These are phyloP conservation scores for Megaceryle maxima DNA, from an alignment of 2,113 vertebrate genomes.

Conservation along the genomic window DNA sequence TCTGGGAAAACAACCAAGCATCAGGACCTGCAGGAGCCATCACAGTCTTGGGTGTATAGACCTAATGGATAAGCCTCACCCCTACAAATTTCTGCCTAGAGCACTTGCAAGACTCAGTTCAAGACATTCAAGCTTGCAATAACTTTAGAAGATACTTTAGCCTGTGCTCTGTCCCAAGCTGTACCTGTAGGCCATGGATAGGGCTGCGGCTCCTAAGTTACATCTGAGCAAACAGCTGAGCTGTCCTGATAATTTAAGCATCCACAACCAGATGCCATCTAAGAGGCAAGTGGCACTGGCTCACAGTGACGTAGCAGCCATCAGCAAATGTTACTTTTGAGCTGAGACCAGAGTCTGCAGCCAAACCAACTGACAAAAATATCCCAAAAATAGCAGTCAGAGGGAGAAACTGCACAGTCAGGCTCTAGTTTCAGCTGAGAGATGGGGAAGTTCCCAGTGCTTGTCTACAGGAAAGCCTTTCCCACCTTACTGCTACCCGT, in stretches of 20 bases:
- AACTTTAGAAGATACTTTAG: neutral
- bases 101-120: neutral
- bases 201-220: neutral
- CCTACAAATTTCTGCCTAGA: neutral
- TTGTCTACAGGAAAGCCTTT: neutral
- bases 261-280: neutral
- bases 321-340: neutral
- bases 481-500: accelerated
- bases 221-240: neutral
- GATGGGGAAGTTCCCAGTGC: neutral
- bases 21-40: neutral
- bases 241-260: neutral
- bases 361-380: neutral
- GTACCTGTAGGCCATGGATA: neutral
- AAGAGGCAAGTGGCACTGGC: neutral
- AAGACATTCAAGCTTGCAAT: neutral
- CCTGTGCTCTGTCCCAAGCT: neutral
- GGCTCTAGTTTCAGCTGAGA: neutral
- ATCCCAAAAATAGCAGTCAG: neutral
- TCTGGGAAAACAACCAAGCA: neutral
- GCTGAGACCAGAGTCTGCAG: neutral
- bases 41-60: neutral
- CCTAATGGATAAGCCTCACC: neutral
- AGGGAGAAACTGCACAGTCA: neutral
- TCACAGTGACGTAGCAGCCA: neutral